Evolutionary conservation across 2,797 vertebrate species (phyloP), one percentile per base, ranked within the genome.

Genomic region (Sebastes oblongus): DNA sequence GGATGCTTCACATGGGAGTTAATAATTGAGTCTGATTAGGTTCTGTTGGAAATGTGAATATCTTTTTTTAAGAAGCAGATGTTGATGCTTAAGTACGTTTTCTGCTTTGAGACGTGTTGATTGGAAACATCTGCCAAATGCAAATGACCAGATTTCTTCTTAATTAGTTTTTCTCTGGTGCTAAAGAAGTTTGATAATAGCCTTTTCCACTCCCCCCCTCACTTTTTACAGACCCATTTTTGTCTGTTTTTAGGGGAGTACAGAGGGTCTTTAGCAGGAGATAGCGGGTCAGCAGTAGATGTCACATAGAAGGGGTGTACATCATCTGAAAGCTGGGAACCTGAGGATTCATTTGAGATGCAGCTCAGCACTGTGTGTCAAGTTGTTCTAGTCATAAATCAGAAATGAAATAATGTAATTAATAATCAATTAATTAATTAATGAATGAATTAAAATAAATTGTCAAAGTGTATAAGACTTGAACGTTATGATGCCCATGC

Each of bases 51-150:
- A 55, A 78, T 77, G n/a, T 46, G 32, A 75, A 79, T 67, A 60
- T 85, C 30, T 42, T 61, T 66, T 65, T 66, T 65, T 60, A 69
- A 60, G 30, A 29, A 66, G 36, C 77, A 81, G 70, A n/a, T 82
- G 72, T 50, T 60, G 1, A 32, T 24, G 70, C 29, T 46, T 16
- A 25, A 75, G 14, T 25, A 12, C 20, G 13, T 75, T 75, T 75
- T 39, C 3, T 20, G 14, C 22, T 58, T 66, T 71, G 42, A 66
- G 5, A 36, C 6, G 46, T 14, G 24, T 25, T 46, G 10, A 85
- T 59, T 50, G 36, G 68, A 30, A 85, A 60, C 72, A 75, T 66
- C 72, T 67, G 75, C 55, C 8, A 4, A 54, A 69, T 59, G 64
- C 20, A 75, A 70, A 69, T 80, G 0, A 72, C 12, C 60, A 79